Percentiles rank a stretch among this genome's conserved stretches.
phyloP scores from a whole-genome alignment of 2,113 vertebrate species.

The Xenopus borealis region DNA sequence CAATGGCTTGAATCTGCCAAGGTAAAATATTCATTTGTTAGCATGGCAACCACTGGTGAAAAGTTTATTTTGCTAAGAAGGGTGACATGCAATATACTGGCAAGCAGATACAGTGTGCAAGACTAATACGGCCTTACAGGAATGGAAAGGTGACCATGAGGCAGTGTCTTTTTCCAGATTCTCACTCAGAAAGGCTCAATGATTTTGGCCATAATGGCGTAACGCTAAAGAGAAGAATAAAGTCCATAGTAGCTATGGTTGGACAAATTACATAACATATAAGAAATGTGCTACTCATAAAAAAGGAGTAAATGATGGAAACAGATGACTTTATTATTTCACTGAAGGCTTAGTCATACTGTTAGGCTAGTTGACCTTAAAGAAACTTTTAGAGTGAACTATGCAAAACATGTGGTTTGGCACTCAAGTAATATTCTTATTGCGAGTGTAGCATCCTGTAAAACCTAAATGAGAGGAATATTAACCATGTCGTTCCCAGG shows the following conservation, averaged over 20 bases:
- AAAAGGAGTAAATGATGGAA: constrained; percentile 47
- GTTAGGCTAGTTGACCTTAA: constrained; percentile 48
- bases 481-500: too few species aligned
- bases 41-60: constrained; percentile 51
- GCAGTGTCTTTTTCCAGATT: constrained; percentile 30
- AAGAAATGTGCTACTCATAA: constrained; percentile 46
- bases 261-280: constrained; percentile 32
- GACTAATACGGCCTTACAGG: constrained; percentile 45
- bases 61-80: constrained; percentile 48
- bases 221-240: constrained; percentile 13
- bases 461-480: constrained; percentile 1
- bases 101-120: constrained; percentile 42
- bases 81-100: constrained; percentile 50
- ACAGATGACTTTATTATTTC: constrained; percentile 54
- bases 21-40: constrained; percentile 46
- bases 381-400: constrained; percentile 36
- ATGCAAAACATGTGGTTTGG: constrained; percentile 50
- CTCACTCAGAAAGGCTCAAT: constrained; percentile 1
- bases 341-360: constrained; percentile 55
- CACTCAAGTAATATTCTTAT: constrained; percentile 42
- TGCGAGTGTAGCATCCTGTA: constrained; percentile 42
- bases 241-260: constrained; percentile 22
- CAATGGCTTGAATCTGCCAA: constrained; percentile 48
- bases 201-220: background rate
- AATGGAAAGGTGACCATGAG: constrained; percentile 32